phyloP scores from a whole-genome alignment of 2,888 invertebrate species.

The Acleris holmiana region DNA sequence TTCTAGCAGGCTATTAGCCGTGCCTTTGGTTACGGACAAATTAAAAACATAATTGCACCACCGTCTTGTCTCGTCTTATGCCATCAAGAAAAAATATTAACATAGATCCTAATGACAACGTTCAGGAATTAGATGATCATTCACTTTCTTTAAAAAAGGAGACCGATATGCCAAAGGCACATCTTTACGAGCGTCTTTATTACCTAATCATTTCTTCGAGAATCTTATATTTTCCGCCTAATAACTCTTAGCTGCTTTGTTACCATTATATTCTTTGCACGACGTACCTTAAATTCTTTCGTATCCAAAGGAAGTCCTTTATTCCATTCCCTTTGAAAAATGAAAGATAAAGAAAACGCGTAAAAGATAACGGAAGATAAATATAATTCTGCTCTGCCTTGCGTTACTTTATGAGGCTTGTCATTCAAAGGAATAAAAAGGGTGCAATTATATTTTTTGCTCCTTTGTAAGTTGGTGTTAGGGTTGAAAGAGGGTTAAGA shows the following conservation, averaged over 20 bases:
- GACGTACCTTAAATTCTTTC: not conserved
- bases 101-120: too few species aligned
- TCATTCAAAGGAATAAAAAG: constrained; percentile 12
- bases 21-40: too few species aligned
- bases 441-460: constrained; percentile 9
- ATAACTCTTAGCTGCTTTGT: not conserved
- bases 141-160: too few species aligned
- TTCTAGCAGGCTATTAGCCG: too few species aligned
- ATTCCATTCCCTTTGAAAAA: not conserved
- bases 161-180: too few species aligned
- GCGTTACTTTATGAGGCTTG: constrained; percentile 15
- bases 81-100: too few species aligned
- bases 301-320: not conserved
- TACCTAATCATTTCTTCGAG: too few species aligned
- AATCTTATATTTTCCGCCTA: not conserved
- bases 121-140: too few species aligned
- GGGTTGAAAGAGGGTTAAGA: not conserved
- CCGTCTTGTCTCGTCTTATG: too few species aligned
- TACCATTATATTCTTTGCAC: not conserved
- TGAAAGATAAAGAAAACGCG: constrained; percentile 15
- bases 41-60: too few species aligned
- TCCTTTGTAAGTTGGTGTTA: constrained; percentile 10
- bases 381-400: constrained; percentile 1
- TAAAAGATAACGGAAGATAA: constrained; percentile 14
- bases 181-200: too few species aligned